Evolutionary conservation across 2,797 vertebrate genomes (phyloP).

Genomic region (Micrastur ruficollis): DNA sequence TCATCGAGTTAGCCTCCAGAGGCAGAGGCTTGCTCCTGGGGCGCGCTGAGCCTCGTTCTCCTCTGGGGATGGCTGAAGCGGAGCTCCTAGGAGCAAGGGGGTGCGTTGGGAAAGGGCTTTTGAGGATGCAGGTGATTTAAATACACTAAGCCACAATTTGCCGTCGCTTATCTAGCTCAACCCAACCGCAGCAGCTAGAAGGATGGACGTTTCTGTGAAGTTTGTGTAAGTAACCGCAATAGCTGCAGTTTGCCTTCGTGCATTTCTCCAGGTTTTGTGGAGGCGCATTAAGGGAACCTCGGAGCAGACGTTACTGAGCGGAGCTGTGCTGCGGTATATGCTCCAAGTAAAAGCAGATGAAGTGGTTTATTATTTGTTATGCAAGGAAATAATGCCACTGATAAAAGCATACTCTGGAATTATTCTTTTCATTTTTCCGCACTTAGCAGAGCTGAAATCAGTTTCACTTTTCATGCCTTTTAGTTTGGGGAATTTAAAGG

Average conservation of each 20-base stretch:
- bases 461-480: constrained; percentile 9
- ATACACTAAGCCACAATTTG: background rate
- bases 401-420: background rate
- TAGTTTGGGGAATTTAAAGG: constrained; percentile 22
- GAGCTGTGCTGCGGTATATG: background rate
- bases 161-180: background rate
- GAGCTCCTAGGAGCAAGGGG: background rate
- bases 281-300: background rate
- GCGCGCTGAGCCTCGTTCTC: background rate
- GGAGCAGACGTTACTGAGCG: background rate
- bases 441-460: background rate
- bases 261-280: background rate
- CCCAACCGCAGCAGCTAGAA: background rate
- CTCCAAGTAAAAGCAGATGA: constrained; percentile 9
- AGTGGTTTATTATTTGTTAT: background rate
- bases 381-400: background rate
- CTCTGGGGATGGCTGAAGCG: accelerated
- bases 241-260: background rate
- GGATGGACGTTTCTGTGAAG: background rate
- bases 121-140: background rate
- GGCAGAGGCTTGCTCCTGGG: background rate
- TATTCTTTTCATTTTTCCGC: background rate
- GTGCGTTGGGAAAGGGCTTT: background rate
- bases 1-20: background rate
- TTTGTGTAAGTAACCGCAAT: background rate